phyloP scores from a whole-genome alignment of 2,113 vertebrate genomes.

The Propithecus coquereli region DNA sequence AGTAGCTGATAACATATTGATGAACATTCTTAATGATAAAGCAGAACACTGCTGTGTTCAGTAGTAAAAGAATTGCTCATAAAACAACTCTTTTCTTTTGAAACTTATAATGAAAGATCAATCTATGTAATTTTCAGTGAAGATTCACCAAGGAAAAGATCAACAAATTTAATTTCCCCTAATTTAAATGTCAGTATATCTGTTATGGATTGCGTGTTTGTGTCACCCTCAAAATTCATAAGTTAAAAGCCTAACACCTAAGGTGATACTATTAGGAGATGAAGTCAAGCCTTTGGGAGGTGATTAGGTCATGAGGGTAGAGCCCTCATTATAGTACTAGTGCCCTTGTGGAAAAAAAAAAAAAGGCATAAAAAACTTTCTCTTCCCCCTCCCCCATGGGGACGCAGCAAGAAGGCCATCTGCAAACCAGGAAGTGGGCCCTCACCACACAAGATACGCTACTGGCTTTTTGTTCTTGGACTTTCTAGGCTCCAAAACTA shows the following conservation, averaged over 20 bases:
- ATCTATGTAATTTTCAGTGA: neutral
- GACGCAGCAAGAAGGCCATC: neutral
- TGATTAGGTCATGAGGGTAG: neutral
- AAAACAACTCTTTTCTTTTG: neutral
- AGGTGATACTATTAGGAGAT: neutral
- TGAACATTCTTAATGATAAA: neutral
- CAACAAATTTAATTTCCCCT: no score
- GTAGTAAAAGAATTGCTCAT: neutral
- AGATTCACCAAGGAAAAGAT: neutral
- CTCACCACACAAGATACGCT: neutral
- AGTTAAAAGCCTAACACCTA: neutral
- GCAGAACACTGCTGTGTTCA: neutral
- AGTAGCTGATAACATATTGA: neutral
- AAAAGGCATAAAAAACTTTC: neutral
- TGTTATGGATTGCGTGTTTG: neutral
- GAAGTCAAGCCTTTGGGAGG: neutral
- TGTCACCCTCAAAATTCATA: neutral
- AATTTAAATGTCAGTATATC: neutral
- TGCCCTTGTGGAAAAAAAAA: neutral
- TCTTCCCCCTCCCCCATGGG: neutral
- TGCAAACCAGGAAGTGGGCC: no score
- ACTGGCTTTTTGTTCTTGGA: neutral
- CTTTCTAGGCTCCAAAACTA: neutral
- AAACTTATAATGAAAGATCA: neutral
- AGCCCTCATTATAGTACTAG: neutral